These are phyloP conservation scores for Melanotaenia trifasciata DNA, from an alignment of 2,797 vertebrate species.

Conservation along the genomic window DNA sequence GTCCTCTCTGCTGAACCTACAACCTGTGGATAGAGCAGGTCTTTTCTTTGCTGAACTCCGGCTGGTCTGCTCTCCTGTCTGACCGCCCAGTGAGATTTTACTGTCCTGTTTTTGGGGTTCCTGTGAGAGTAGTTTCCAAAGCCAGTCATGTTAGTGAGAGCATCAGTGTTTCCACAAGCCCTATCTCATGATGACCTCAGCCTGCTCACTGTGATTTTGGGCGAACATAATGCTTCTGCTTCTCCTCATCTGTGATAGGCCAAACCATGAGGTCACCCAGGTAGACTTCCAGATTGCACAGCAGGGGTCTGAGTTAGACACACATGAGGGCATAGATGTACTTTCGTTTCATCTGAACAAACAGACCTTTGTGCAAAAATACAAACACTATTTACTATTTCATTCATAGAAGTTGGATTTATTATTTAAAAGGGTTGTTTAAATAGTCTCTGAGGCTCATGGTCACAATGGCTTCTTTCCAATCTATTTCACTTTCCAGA, in stretches of 20 bases:
- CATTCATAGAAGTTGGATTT: not conserved
- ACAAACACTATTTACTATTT: not conserved
- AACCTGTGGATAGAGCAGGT: slow-evolving; percentile 45
- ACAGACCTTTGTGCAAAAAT: not conserved
- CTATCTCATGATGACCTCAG: slow-evolving; percentile 85
- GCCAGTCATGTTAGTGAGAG: slow-evolving; percentile 71
- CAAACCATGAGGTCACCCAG: slow-evolving; percentile 79
- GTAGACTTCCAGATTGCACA: slow-evolving; percentile 66
- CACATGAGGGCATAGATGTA: not conserved
- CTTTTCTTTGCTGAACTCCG: slow-evolving; percentile 48
- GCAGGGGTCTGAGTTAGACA: not conserved
- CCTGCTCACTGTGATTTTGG: slow-evolving; percentile 58
- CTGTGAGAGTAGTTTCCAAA: slow-evolving; percentile 69
- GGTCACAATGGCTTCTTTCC: slow-evolving; percentile 32
- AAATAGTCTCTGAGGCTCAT: slow-evolving; percentile 24
- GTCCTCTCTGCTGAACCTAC: slow-evolving; percentile 33
- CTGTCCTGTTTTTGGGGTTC: slow-evolving; percentile 74
- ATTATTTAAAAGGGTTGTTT: slow-evolving; percentile 16
- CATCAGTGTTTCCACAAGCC: slow-evolving; percentile 84
- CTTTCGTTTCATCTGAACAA: not conserved
- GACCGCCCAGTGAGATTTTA: slow-evolving; percentile 74
- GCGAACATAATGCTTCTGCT: slow-evolving; percentile 74
- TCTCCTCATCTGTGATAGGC: slow-evolving; percentile 67
- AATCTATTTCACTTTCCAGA: slow-evolving; percentile 34
- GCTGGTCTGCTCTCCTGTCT: slow-evolving; percentile 51